Evolutionary conservation across 2,113 vertebrate genomes (phyloP), one percentile per base, ranked within the genome.

Genomic region (Mesembrinibis cayennensis): DNA sequence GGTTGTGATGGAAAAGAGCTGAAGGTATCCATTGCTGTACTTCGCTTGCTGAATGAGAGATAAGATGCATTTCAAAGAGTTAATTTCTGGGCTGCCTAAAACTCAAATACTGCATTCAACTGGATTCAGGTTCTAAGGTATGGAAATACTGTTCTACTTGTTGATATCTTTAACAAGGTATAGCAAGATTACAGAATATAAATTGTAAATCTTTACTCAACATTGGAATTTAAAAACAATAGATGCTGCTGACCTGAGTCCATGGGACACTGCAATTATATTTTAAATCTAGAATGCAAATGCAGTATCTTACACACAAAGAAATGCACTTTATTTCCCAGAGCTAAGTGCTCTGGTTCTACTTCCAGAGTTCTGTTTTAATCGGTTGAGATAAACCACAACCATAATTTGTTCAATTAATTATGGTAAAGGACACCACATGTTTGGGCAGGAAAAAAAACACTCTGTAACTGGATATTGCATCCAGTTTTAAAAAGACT

Each of bases 281-380:
- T 77, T 92, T 95, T 58, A 91, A 83, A 83, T 81, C 72, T 67
- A 73, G 62, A 94, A 78, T 0, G 0, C 47, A 81, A 90, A 89
- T 80, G 53, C 65, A 87, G 14, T 47, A 58, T 73, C 77, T 93
- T 47, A 84, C 42, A 85, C 16, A 59, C 44, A 93, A 91, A 93
- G 23, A 90, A 96, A 95, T 44, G 34, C 56, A 88, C 78, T 79
- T 79, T 61, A 93, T 82, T 93, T 93, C 81, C 87, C 67, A 85
- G 58, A 89, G 89, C 52, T 90, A 80, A 4, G 1, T 65, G 45
- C 45, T 92, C 58, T 94, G 50, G 50, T 69, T 91, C 83, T 83
- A 73, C 36, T 89, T 76, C 32, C 63, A 88, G 59, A 88, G 25
- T 18, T 91, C 82, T 69, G 38, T 72, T 95, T 76, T 83, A 88